Percentiles rank a stretch among this genome's conserved stretches.
Evolutionary conservation across 2,113 vertebrate species (phyloP).

Genomic region (Naja naja): DNA sequence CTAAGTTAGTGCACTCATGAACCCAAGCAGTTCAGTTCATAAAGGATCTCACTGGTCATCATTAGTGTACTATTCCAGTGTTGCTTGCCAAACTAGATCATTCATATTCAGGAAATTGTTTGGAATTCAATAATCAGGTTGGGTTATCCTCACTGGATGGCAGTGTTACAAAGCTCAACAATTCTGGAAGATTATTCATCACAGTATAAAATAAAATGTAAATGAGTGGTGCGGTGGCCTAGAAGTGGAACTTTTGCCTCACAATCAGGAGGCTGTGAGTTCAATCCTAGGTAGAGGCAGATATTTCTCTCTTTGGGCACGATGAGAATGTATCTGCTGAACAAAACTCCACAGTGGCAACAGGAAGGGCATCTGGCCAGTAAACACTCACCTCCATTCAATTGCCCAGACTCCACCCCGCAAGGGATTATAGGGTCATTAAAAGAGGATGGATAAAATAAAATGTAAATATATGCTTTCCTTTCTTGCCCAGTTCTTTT

Average conservation of each 20-base stretch:
- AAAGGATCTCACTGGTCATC: background rate
- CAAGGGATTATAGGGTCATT: no score
- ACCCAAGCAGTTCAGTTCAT: background rate
- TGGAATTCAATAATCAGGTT: background rate
- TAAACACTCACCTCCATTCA: no score
- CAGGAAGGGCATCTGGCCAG: no score
- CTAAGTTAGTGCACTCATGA: background rate
- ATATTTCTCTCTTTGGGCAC: no score
- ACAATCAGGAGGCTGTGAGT: no score
- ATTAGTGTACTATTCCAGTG: background rate
- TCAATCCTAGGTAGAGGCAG: no score
- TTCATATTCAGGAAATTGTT: background rate
- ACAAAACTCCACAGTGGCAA: no score
- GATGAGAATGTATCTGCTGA: no score
- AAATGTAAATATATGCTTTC: background rate
- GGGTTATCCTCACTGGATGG: background rate
- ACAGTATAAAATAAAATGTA: background rate
- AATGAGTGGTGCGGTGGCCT: background rate
- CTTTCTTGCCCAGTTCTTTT: background rate
- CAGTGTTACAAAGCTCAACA: background rate
- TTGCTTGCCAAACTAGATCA: background rate
- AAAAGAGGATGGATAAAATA: background rate
- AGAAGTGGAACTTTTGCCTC: no score
- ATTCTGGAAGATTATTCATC: background rate
- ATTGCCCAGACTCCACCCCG: no score